Percentiles rank a stretch among this genome's conserved stretches.
Evolutionary conservation across 2,888 invertebrate genomes (phyloP).

Genomic region (Drosophila infuscata): DNA sequence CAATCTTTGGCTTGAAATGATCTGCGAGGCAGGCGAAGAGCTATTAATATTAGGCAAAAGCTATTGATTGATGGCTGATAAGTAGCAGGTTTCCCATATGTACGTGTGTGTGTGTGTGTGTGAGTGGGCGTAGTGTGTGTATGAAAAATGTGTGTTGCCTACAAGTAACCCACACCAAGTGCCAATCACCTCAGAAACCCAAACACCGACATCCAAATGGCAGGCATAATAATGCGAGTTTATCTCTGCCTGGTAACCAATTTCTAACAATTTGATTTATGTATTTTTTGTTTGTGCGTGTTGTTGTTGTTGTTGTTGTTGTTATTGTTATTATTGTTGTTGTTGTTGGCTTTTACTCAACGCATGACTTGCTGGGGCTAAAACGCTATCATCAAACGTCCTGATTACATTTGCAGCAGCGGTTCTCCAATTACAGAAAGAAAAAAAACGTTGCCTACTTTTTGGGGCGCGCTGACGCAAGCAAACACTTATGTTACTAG

Average conservation of each 20-base stretch:
- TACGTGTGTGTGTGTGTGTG: not conserved
- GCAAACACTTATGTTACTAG: not conserved
- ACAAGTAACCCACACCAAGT: conserved; percentile 7
- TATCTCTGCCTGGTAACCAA: conserved; percentile 76
- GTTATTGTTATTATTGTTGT: conserved; percentile 10
- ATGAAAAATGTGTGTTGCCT: conserved; percentile 35
- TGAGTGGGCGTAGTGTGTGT: conserved; percentile 17
- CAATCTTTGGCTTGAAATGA: conserved; percentile 43
- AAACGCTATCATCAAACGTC: conserved; percentile 54
- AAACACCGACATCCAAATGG: conserved; percentile 32
- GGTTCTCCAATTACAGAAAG: conserved; percentile 50
- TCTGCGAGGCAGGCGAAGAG: conserved; percentile 32
- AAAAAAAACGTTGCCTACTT: conserved; percentile 33
- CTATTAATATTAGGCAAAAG: conserved; percentile 64
- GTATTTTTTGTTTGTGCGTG: conserved; percentile 71
- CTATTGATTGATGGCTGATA: conserved; percentile 74
- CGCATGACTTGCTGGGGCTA: conserved; percentile 50
- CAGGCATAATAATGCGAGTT: conserved; percentile 77
- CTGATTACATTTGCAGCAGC: conserved; percentile 60
- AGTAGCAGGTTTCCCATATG: conserved; percentile 44
- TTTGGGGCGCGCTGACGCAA: conserved; percentile 8
- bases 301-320: not conserved
- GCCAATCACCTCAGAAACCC: not conserved
- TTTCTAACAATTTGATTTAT: conserved; percentile 78
- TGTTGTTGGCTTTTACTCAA: conserved; percentile 6